These are phyloP conservation scores for Dexiosoma caninum DNA, from an alignment of 2,888 invertebrate genomes.

Conservation along the genomic window DNA sequence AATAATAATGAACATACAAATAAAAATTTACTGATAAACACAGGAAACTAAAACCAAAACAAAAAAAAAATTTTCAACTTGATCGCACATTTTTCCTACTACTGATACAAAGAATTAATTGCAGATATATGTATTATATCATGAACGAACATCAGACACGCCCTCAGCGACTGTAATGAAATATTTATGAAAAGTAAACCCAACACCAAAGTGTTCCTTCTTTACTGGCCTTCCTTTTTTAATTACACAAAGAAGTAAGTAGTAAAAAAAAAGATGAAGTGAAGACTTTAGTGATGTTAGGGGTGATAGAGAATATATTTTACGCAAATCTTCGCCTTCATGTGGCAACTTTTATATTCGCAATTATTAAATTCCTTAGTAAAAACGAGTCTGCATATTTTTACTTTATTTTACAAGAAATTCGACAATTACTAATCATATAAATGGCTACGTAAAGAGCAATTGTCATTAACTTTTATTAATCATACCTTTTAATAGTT, in stretches of 20 bases:
- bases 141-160: constrained; percentile 61
- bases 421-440: no score
- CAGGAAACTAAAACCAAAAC: constrained; percentile 26
- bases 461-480: no score
- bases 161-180: constrained; percentile 61
- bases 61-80: not conserved
- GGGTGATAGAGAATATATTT: not conserved
- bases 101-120: constrained; percentile 21
- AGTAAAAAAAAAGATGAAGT: not conserved
- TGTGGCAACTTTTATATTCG: no score
- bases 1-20: no score
- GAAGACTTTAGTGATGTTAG: constrained; percentile 17
- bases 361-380: no score
- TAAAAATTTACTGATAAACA: not conserved
- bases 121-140: constrained; percentile 21
- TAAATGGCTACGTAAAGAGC: no score
- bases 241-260: not conserved
- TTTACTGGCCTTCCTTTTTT: not conserved
- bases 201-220: constrained; percentile 34
- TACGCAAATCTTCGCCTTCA: not conserved
- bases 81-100: constrained; percentile 1
- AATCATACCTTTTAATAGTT: constrained; percentile 75
- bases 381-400: no score
- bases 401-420: no score
- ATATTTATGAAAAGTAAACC: constrained; percentile 52